Base-by-base conservation (phyloP, 2,113 vertebrate species). In the Austrofundulus limnaeus region DNA sequence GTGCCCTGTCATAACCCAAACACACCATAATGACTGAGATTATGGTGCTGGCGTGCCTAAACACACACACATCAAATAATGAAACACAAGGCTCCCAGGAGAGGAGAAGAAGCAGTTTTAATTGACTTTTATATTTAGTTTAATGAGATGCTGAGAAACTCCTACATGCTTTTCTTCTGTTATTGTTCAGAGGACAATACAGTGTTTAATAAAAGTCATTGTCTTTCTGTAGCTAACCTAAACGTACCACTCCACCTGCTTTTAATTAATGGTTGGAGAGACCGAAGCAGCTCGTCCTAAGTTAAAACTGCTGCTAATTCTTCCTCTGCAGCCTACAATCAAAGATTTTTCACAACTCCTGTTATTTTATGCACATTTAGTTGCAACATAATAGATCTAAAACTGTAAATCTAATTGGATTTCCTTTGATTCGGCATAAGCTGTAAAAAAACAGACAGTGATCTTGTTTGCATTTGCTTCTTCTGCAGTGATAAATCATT, bases 1-100 rank as follows among this genome's bases (percentile, higher is more conserved):
- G 82, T 73, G 82, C 42, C 72, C 73, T 61, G 51, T 87, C 75
- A 82, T 89, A 91, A 92, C 88, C 90, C 91, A 92, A 92, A 91
- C 91, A 92, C 61, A 39, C 61, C 49, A 62, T 74, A 75, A 75
- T 83, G 79, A 66, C 79, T 71, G 69, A 61, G 69, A 83, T 63
- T 71, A 63, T 66, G 53, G 19, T 70, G 80, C 66, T 17, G 15
- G 63, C 57, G 57, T 49, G 38, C 59, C 61, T 53, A 71, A 52
- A 62, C 51, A 66, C 31, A 39, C 51, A 63, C 52, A 65, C 52
- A 53, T 70, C 58, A 24, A 43, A 21, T 51, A 20, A 54, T 61
- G 52, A 61, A 60, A 70, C 60, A 75, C 51, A 11, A 20, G 49
- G 34, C 17, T 66, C n/a, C 1, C 43, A 55, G 43, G 24, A 70